These are phyloP conservation scores for Nautilus pompilius DNA, from an alignment of 1,140 invertebrate species.

Conservation along the genomic window DNA sequence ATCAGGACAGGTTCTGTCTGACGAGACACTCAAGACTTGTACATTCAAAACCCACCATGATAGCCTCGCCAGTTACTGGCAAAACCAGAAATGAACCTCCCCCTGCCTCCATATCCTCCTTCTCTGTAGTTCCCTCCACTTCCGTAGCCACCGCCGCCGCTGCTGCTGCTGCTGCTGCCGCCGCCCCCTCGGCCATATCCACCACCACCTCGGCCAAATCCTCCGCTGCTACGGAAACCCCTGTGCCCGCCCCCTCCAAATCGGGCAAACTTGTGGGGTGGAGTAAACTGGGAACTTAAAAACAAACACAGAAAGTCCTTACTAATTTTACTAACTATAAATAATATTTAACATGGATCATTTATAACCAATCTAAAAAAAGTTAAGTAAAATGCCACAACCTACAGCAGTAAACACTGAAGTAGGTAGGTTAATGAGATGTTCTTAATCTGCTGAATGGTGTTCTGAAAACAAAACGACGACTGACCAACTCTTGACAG, in stretches of 20 bases:
- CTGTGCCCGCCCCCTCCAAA: slow-evolving; percentile 1
- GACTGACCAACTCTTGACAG: too few species aligned
- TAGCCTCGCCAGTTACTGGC: too few species aligned
- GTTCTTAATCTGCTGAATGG: neutral
- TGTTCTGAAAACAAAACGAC: too few species aligned
- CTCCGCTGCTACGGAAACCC: slow-evolving; percentile 12
- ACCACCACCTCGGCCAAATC: slow-evolving; percentile 6
- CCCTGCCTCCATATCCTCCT: slow-evolving; percentile 3
- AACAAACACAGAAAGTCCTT: neutral
- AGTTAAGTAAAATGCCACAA: neutral
- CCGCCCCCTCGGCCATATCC: slow-evolving; percentile 14
- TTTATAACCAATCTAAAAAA: neutral
- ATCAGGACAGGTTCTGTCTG: too few species aligned
- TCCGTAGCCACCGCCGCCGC: neutral
- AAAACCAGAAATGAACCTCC: too few species aligned
- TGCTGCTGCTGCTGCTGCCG: slow-evolving; percentile 8
- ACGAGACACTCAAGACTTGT: too few species aligned
- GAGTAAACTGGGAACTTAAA: slow-evolving; percentile 6
- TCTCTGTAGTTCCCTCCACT: neutral
- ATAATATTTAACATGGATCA: neutral
- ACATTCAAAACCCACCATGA: too few species aligned
- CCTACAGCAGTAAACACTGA: neutral
- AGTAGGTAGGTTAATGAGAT: neutral
- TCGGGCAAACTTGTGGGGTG: slow-evolving; percentile 17
- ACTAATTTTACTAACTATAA: neutral